Conservation (phyloP, 2,888 invertebrate species). For the Mamestra brassicae region DNA sequence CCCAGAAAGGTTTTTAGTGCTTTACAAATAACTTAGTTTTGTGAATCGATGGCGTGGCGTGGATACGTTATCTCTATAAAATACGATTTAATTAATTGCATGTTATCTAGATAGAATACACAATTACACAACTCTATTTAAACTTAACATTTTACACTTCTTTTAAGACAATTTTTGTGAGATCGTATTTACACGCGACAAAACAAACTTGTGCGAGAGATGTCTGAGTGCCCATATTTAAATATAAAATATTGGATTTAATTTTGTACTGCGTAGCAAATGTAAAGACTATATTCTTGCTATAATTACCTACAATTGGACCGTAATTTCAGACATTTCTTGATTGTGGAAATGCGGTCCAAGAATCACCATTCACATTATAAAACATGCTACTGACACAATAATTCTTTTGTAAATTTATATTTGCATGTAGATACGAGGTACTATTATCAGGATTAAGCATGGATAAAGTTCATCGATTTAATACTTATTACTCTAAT, state of each 20-base stretch:
- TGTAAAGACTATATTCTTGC: neutral
- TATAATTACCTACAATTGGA: conserved; percentile 4
- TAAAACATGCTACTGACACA: conserved; percentile 23
- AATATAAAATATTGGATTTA: neutral
- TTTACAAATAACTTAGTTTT: neutral
- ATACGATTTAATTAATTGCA: conserved; percentile 21
- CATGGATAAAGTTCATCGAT: conserved; percentile 55
- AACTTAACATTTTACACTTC: neutral
- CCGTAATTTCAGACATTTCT: conserved; percentile 30
- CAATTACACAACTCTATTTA: conserved; percentile 9
- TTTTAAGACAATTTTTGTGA: neutral
- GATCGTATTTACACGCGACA: conserved; percentile 4
- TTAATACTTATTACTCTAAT: conserved; percentile 23
- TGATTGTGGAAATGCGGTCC: conserved; percentile 20
- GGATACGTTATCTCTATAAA: conserved; percentile 11
- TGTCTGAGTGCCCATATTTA: conserved; percentile 1
- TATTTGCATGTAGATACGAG: conserved; percentile 57
- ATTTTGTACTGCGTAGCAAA: neutral
- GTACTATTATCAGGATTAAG: conserved; percentile 42
- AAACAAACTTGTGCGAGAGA: conserved; percentile 5
- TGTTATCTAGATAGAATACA: conserved; percentile 29
- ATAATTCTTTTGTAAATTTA: conserved; percentile 35
- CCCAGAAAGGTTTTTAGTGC: neutral
- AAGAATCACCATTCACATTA: conserved; percentile 29
- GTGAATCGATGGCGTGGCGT: neutral